These are phyloP conservation scores for Leptobrachium ailaonicum DNA, from an alignment of 2,113 vertebrate species.

Conservation along the genomic window DNA sequence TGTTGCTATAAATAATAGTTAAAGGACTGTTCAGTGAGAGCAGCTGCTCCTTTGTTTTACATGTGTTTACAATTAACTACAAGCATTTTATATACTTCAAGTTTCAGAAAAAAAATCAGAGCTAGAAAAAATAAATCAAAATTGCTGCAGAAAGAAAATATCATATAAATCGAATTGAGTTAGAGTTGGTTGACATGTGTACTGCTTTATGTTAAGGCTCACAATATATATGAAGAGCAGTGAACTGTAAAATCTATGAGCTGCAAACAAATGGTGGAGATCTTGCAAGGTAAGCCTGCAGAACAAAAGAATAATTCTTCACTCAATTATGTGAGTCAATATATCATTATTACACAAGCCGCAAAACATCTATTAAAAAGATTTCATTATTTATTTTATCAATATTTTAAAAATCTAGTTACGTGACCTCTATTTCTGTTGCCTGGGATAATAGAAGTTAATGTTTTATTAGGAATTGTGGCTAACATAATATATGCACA, in stretches of 20 bases:
- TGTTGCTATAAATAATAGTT: conserved; percentile 59
- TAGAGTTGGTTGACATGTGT: not conserved
- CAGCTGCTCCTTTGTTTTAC: conserved; percentile 51
- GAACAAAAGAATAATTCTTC: not conserved
- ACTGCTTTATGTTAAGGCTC: not conserved
- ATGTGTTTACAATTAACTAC: conserved; percentile 33
- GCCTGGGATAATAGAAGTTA: too few relatives aligned
- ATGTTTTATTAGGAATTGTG: too few relatives aligned
- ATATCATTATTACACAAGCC: not conserved
- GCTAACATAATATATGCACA: too few relatives aligned
- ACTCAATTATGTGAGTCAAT: not conserved
- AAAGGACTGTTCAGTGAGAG: conserved; percentile 12
- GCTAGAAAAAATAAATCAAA: conserved; percentile 41
- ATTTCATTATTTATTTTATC: not conserved
- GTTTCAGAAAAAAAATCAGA: not conserved
- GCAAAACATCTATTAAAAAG: not conserved
- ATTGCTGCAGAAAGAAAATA: not conserved
- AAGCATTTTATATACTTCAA: conserved; percentile 27
- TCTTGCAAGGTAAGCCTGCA: not conserved
- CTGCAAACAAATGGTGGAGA: not conserved
- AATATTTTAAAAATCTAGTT: too few relatives aligned
- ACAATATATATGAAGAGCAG: not conserved
- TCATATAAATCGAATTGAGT: conserved; percentile 5
- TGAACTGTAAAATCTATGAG: not conserved
- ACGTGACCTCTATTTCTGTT: too few relatives aligned